These are phyloP conservation scores for Teleopsis dalmanni DNA, from an alignment of 1,140 invertebrate species.

Conservation along the genomic window DNA sequence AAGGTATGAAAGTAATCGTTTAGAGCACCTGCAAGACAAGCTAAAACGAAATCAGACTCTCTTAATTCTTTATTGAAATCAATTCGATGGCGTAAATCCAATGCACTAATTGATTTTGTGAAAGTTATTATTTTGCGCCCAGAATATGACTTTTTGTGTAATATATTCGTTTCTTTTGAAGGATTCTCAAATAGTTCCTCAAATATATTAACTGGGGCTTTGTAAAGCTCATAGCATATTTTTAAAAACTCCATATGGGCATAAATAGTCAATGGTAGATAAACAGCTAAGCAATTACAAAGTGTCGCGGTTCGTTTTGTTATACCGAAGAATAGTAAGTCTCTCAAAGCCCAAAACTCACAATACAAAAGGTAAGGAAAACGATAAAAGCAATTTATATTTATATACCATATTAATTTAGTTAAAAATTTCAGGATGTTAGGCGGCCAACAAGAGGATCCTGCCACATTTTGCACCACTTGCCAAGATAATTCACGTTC, in stretches of 20 bases:
- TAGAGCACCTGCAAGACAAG: conserved; percentile 38
- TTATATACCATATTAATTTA: conserved; percentile 32
- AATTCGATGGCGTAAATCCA: conserved; percentile 44
- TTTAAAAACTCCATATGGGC: conserved; percentile 51
- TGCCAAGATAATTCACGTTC: conserved; percentile 28
- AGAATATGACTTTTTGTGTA: conserved; percentile 63
- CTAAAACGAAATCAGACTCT: conserved; percentile 60
- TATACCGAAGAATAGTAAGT: conserved; percentile 37
- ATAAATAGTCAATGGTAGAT: conserved; percentile 51
- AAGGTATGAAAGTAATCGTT: conserved; percentile 33
- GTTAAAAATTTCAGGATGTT: conserved; percentile 36
- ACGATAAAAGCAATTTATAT: conserved; percentile 35
- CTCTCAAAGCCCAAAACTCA: conserved; percentile 43
- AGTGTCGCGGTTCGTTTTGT: conserved; percentile 40
- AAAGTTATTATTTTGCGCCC: conserved; percentile 71
- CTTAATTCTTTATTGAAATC: conserved; percentile 54
- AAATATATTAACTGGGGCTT: conserved; percentile 52
- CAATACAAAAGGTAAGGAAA: conserved; percentile 42
- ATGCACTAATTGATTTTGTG: conserved; percentile 57
- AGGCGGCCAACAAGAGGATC: conserved; percentile 42
- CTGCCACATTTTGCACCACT: conserved; percentile 30
- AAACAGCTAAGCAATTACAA: conserved; percentile 47
- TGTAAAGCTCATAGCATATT: conserved; percentile 49
- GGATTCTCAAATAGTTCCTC: conserved; percentile 51
- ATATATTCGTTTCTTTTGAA: conserved; percentile 47